These are phyloP conservation scores for Druon quercuslanigerum DNA, from an alignment of 1,140 invertebrate species.

Conservation along the genomic window DNA sequence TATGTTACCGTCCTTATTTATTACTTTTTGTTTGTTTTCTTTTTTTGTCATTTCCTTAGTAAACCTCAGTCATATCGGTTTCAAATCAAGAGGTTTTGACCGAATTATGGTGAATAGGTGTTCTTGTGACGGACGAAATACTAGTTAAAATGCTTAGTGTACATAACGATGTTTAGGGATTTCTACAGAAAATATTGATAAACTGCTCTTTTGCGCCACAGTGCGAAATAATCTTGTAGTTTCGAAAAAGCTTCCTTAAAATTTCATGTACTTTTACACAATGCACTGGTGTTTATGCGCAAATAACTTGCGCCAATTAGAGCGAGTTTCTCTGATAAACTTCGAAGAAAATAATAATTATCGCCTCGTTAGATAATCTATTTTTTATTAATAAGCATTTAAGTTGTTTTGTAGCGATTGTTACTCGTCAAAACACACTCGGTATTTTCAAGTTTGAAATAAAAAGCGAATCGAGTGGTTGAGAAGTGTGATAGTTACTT, in stretches of 20 bases:
- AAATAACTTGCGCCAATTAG: conserved; percentile 1
- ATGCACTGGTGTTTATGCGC: background rate
- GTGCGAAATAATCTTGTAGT: conserved; percentile 3
- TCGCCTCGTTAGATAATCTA: conserved; percentile 42
- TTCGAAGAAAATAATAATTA: conserved; percentile 35
- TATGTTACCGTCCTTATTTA: too few relatives aligned
- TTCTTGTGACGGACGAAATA: conserved; percentile 1
- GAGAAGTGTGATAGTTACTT: too few relatives aligned
- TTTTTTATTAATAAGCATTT: conserved; percentile 55
- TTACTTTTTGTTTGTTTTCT: too few relatives aligned
- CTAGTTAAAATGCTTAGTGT: conserved; percentile 21
- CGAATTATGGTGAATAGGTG: conserved; percentile 2
- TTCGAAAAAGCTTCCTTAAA: conserved; percentile 14
- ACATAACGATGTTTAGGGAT: conserved; percentile 20
- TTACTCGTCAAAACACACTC: conserved; percentile 52
- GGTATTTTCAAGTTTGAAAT: conserved; percentile 44
- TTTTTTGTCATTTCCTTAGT: background rate
- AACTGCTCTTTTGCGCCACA: background rate
- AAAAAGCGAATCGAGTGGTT: background rate
- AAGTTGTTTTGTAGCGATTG: conserved; percentile 48
- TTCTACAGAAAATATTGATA: conserved; percentile 10
- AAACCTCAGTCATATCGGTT: conserved; percentile 19
- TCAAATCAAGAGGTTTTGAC: background rate
- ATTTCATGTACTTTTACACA: background rate
- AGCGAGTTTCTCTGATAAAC: background rate